phyloP scores from a whole-genome alignment of 2,113 vertebrate species.

The Theristicus caerulescens region DNA sequence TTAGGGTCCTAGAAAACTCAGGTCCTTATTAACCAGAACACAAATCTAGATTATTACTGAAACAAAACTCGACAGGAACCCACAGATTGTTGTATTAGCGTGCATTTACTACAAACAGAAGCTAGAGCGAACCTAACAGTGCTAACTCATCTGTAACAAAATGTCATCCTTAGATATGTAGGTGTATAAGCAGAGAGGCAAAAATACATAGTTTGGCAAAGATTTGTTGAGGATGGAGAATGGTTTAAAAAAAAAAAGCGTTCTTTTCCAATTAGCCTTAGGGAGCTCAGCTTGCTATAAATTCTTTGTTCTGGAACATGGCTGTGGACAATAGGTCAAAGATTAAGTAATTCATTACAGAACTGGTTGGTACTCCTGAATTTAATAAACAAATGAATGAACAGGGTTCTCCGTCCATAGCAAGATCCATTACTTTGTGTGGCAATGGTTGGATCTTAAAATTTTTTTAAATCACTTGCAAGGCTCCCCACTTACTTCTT shows the following conservation, averaged over 20 bases:
- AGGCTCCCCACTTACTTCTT: neutral
- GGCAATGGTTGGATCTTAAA: neutral
- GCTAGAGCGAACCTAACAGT: neutral
- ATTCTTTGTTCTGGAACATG: slow-evolving; percentile 60
- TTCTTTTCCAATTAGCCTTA: slow-evolving; percentile 69
- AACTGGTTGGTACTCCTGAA: slow-evolving; percentile 6
- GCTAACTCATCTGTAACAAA: slow-evolving; percentile 61
- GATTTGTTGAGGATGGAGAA: slow-evolving; percentile 20
- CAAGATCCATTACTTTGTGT: neutral
- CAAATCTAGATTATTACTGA: neutral
- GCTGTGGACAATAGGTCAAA: slow-evolving; percentile 51
- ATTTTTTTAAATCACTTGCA: neutral
- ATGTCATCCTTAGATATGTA: slow-evolving; percentile 37
- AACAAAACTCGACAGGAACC: neutral
- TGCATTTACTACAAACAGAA: slow-evolving; percentile 1
- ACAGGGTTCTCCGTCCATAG: neutral
- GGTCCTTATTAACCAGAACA: neutral
- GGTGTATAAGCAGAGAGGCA: slow-evolving; percentile 36
- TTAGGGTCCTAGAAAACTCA: neutral
- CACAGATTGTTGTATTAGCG: neutral
- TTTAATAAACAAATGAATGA: slow-evolving; percentile 61
- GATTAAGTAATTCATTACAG: slow-evolving; percentile 38
- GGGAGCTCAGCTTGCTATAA: slow-evolving; percentile 52
- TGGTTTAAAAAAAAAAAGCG: neutral
- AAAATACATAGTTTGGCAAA: slow-evolving; percentile 39